Evolutionary conservation across 2,888 invertebrate species (phyloP).

Genomic region (Polyommatus icarus): DNA sequence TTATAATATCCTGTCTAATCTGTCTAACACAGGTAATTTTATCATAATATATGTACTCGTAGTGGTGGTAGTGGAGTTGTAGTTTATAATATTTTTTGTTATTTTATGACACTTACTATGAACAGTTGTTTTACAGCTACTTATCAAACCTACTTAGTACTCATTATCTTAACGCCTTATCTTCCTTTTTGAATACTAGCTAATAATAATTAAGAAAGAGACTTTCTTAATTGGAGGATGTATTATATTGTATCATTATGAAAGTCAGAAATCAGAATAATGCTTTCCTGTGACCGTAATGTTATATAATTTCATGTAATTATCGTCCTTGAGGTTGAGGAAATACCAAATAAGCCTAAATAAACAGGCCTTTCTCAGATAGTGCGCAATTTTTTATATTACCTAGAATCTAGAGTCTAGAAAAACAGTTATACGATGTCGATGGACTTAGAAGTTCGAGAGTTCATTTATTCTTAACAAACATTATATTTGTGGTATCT

Average conservation of each 20-base stretch:
- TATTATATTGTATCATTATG: background rate
- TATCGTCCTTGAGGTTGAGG: background rate
- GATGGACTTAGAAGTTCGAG: background rate
- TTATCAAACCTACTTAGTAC: too few relatives aligned
- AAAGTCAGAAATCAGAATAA: background rate
- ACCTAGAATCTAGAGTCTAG: too few relatives aligned
- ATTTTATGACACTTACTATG: too few relatives aligned
- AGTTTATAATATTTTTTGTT: too few relatives aligned
- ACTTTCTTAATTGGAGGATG: background rate
- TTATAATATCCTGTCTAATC: too few relatives aligned
- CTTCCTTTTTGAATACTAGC: background rate
- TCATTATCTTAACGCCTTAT: too few relatives aligned
- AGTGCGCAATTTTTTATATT: background rate
- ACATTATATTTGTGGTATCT: too few relatives aligned
- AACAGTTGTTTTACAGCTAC: too few relatives aligned
- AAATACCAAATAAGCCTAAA: background rate
- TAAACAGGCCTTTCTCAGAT: background rate
- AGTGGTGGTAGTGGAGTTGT: too few relatives aligned
- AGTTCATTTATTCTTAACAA: too few relatives aligned
- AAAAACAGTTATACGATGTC: background rate
- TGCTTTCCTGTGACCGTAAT: constrained; percentile 1
- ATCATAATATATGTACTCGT: too few relatives aligned
- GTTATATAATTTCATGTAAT: background rate
- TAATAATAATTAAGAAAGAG: background rate
- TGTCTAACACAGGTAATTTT: too few relatives aligned